Evolutionary conservation across 2,113 vertebrate species (phyloP).

Genomic region (Phalacrocorax carbo): DNA sequence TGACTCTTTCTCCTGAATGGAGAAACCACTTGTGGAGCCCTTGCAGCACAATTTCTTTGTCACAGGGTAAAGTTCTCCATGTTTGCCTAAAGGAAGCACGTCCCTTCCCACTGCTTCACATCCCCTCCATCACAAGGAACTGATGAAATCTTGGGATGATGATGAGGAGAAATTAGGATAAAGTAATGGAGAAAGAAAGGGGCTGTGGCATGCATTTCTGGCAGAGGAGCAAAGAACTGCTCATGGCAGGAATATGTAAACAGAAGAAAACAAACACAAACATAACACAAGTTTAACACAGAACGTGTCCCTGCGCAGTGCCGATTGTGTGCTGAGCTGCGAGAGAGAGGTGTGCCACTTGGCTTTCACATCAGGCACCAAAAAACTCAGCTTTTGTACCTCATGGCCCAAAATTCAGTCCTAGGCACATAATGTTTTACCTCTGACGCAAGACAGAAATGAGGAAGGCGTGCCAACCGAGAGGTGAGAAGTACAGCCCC

Average conservation of each 20-base stretch:
- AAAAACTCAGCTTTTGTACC: neutral
- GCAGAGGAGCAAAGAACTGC: neutral
- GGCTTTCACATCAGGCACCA: neutral
- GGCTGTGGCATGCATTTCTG: conserved; percentile 21
- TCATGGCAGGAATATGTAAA: conserved; percentile 23
- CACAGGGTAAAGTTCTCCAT: neutral
- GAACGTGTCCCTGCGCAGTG: neutral
- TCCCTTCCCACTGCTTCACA: neutral
- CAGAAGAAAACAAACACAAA: conserved; percentile 21
- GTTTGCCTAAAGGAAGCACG: neutral
- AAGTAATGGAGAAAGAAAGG: conserved; percentile 10
- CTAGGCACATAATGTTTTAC: neutral
- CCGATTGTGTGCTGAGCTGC: neutral
- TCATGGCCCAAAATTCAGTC: neutral
- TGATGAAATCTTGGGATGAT: conserved; percentile 6
- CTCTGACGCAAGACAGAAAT: neutral
- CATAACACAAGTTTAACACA: neutral
- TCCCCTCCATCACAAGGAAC: neutral
- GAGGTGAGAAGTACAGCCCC: neutral
- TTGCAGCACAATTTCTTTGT: neutral
- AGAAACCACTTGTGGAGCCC: neutral
- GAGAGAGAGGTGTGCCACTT: neutral
- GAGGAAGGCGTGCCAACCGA: neutral
- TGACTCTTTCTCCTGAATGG: neutral
- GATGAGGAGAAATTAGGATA: neutral